These are phyloP conservation scores for Anarrhichthys ocellatus DNA, from an alignment of 2,113 vertebrate genomes.

Conservation along the genomic window DNA sequence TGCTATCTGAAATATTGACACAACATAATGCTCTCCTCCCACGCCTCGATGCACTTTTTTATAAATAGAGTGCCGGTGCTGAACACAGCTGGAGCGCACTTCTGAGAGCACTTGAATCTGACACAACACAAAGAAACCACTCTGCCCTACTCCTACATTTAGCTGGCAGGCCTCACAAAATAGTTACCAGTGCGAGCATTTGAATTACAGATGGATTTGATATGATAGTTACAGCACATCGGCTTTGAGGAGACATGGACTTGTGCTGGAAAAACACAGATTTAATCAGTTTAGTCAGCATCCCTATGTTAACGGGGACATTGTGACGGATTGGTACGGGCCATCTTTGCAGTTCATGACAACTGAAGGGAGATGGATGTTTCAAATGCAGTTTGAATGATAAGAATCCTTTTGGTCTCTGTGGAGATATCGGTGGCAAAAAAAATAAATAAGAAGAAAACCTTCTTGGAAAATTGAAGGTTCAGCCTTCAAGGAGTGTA, in stretches of 20 bases:
- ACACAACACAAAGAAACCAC: slow-evolving; percentile 66
- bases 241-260: slow-evolving; percentile 14
- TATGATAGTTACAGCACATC: slow-evolving; percentile 35
- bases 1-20: slow-evolving; percentile 67
- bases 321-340: not conserved
- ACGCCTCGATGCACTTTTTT: slow-evolving; percentile 65
- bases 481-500: not conserved
- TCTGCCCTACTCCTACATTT: slow-evolving; percentile 64
- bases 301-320: not conserved
- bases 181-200: slow-evolving; percentile 42
- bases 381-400: not conserved
- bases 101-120: slow-evolving; percentile 62
- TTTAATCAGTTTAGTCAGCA: not conserved
- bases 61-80: slow-evolving; percentile 63
- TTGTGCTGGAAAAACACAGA: not conserved
- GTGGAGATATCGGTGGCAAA: not conserved
- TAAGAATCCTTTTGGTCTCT: not conserved
- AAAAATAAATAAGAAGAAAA: not conserved
- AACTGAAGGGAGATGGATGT: not conserved
- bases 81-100: slow-evolving; percentile 73
- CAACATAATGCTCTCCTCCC: slow-evolving; percentile 70
- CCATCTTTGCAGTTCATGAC: not conserved
- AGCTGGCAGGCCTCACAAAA: slow-evolving; percentile 57
- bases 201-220: slow-evolving; percentile 56
- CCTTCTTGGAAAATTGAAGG: not conserved